A percentile compares a stretch with the other conserved stretches of the same genome.
These are phyloP conservation scores for Lordiphosa fenestrarum DNA, from an alignment of 2,888 invertebrate genomes.

Conservation along the genomic window DNA sequence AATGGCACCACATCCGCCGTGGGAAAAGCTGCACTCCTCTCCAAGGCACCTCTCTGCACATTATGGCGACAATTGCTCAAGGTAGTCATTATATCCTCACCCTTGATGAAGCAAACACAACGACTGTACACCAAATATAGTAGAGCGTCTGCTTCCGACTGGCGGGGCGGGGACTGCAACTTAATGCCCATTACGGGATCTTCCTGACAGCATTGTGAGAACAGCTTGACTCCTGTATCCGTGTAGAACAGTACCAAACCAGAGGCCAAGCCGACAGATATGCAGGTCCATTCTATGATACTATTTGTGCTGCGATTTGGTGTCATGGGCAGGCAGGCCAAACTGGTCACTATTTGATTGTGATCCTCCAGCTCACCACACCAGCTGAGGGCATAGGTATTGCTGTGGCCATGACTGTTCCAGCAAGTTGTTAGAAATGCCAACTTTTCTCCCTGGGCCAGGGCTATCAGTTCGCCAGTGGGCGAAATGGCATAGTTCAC, in stretches of 20 bases:
- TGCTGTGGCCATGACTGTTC: slow-evolving; percentile 74
- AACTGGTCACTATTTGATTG: slow-evolving; percentile 81
- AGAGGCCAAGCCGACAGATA: slow-evolving; percentile 91
- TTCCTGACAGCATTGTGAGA: slow-evolving; percentile 91
- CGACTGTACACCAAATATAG: slow-evolving; percentile 82
- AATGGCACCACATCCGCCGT: slow-evolving; percentile 83
- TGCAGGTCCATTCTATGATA: slow-evolving; percentile 94
- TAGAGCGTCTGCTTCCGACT: slow-evolving; percentile 70
- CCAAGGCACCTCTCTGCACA: slow-evolving; percentile 37
- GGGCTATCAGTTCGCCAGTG: slow-evolving; percentile 85
- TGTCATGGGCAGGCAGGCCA: slow-evolving; percentile 81
- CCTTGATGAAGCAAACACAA: slow-evolving; percentile 88
- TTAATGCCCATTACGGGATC: slow-evolving; percentile 89
- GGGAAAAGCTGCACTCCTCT: slow-evolving; percentile 41
- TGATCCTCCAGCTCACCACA: slow-evolving; percentile 82
- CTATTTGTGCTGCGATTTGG: slow-evolving; percentile 80
- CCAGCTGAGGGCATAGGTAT: slow-evolving; percentile 83
- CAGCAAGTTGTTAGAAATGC: slow-evolving; percentile 86
- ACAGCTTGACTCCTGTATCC: slow-evolving; percentile 90
- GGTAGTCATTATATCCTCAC: slow-evolving; percentile 87
- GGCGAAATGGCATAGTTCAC: slow-evolving; percentile 87
- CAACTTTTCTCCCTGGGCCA: slow-evolving; percentile 85
- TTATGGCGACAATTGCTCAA: slow-evolving; percentile 90
- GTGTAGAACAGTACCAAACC: slow-evolving; percentile 94
- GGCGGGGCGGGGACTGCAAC: slow-evolving; percentile 83